Base-by-base conservation (phyloP, 2,113 vertebrate species). In the Misgurnus mizolepis region DNA sequence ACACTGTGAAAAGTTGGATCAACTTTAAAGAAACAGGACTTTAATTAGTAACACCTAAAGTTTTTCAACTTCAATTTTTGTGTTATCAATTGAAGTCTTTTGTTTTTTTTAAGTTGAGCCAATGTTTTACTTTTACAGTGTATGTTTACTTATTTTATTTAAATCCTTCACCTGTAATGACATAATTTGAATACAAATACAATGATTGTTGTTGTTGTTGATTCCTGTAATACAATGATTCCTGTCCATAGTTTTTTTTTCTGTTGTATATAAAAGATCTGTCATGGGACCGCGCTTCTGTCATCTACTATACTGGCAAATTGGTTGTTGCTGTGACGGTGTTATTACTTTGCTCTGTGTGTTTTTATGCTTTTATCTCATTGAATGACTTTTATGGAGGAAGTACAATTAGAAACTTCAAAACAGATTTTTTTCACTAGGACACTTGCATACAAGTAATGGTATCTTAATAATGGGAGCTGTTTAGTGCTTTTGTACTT, bases 381-480 rank as follows among this genome's bases (percentile, higher is more conserved):
- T 1, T 45, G 6, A 60, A 0, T 14, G 12, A 22, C n/a, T 49
- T 58, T 72, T 80, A 45, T 40, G 6, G 14, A 83, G 74, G 10
- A 56, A 22, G 79, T 55, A 43, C 7, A 7, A 61, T 67, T 68
- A 66, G 47, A 50, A 34, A 22, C 72, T 17, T 83, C 78, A 53
- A 79, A 77, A 81, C 82, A 85, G 65, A 80, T 81, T n/a, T 82
- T 85, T 80, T 71, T 77, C 45, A 45, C 53, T 80, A 71, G 53
- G 79, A 17, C 84, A 64, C 75, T 77, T 86, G 89, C 91, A 86
- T 90, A 82, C 85, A 85, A 90, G 89, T 90, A 71, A 80, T 60
- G 90, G 88, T 90, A 82, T 73, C 68, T 79, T 70, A 73, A 81
- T 87, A 76, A 85, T 87, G 72, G 81, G 76, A 84, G 68, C 4